Evolutionary conservation across 1,140 invertebrate genomes (phyloP).

Genomic region (Lepidurus arcticus): DNA sequence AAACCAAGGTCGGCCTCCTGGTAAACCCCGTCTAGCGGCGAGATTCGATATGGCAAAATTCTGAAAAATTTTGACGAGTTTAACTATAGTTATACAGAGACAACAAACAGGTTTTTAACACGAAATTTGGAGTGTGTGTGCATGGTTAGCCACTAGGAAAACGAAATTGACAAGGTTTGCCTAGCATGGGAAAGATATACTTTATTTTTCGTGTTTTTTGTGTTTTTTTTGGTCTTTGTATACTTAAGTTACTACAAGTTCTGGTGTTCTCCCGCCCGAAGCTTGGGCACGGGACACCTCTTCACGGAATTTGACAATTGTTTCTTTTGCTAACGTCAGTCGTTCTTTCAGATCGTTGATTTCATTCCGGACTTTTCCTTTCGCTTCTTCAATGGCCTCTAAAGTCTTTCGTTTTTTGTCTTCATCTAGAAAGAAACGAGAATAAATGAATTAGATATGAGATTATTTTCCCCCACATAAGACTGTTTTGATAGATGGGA

Average conservation of each 20-base stretch:
- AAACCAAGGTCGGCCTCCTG: background rate
- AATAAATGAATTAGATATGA: constrained; percentile 35
- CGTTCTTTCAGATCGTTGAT: constrained; percentile 81
- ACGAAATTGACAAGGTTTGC: background rate
- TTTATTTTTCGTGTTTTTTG: background rate
- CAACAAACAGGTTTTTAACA: background rate
- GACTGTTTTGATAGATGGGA: background rate
- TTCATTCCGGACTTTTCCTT: constrained; percentile 75
- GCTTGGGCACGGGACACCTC: constrained; percentile 64
- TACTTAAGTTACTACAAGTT: constrained; percentile 22
- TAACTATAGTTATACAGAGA: background rate
- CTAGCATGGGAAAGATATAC: background rate
- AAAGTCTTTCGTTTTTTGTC: constrained; percentile 78
- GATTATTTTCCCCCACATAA: constrained; percentile 25
- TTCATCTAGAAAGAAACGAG: constrained; percentile 65
- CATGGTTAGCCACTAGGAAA: background rate
- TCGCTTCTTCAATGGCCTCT: constrained; percentile 69
- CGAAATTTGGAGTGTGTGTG: background rate
- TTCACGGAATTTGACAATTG: constrained; percentile 79
- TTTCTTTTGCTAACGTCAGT: constrained; percentile 80
- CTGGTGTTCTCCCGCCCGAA: constrained; percentile 27
- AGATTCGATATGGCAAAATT: constrained; percentile 1
- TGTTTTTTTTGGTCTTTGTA: constrained; percentile 15
- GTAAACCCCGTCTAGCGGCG: constrained; percentile 4
- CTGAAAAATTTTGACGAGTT: background rate